Conservation (phyloP, 2,797 vertebrate species). For the Mus minutoides region DNA sequence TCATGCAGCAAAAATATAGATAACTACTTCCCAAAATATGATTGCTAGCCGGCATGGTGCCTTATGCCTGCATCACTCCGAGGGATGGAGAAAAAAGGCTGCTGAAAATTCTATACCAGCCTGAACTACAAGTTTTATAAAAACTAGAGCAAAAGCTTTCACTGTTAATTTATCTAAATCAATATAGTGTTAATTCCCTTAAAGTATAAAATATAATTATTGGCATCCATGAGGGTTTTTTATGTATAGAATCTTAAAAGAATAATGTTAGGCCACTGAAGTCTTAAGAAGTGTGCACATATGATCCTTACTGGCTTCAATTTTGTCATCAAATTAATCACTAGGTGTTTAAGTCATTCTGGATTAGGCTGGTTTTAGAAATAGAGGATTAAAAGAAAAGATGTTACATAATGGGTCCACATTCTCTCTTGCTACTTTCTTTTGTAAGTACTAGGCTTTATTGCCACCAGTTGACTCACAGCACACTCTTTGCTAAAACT, state of each 20-base stretch:
- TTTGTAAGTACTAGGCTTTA: neutral
- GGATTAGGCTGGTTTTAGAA: neutral
- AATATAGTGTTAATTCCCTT: neutral
- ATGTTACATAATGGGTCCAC: neutral
- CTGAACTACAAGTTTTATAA: neutral
- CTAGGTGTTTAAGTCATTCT: neutral
- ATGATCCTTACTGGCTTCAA: neutral
- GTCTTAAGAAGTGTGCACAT: neutral
- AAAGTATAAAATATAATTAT: neutral
- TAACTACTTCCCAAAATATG: neutral
- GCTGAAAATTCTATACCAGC: neutral
- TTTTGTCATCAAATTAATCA: neutral
- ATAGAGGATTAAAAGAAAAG: neutral
- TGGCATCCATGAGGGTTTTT: neutral
- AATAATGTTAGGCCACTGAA: neutral
- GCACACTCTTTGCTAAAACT: neutral
- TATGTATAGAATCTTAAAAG: neutral
- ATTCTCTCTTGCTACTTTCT: neutral
- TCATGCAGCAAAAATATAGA: neutral
- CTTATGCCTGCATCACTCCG: neutral
- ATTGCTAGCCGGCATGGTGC: neutral
- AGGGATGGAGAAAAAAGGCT: neutral
- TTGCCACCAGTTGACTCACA: neutral
- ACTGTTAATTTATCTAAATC: neutral
- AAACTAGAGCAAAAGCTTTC: neutral